Conservation (phyloP, 2,797 vertebrate genomes). For the Poeciliopsis paucimaculata region DNA sequence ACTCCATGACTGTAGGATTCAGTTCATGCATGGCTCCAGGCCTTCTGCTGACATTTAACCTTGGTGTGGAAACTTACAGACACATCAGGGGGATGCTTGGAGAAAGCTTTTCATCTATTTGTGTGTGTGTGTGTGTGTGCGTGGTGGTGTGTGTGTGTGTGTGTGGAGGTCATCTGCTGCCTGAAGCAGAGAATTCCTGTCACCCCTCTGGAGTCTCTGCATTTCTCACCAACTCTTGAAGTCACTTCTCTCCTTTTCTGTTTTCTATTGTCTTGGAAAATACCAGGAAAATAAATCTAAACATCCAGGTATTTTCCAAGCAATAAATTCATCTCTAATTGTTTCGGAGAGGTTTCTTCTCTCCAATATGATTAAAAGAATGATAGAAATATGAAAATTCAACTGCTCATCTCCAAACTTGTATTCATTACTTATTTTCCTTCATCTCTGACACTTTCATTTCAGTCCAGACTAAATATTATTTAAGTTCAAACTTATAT, state of each 20-base stretch:
- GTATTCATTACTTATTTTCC: background rate
- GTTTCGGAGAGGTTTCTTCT: background rate
- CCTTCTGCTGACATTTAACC: constrained; percentile 46
- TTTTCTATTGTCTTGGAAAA: background rate
- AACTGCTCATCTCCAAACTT: background rate
- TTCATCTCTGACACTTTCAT: background rate
- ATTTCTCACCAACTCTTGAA: constrained; percentile 14
- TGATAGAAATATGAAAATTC: background rate
- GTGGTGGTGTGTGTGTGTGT: constrained; percentile 15
- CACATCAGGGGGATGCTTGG: constrained; percentile 10
- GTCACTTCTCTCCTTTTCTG: background rate
- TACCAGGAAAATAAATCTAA: too few relatives aligned
- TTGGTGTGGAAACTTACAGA: constrained; percentile 21
- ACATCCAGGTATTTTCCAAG: background rate
- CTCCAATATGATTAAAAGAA: background rate
- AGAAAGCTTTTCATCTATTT: constrained; percentile 3
- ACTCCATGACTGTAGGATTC: constrained; percentile 11
- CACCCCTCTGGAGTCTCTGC: constrained; percentile 24
- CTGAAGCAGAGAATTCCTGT: constrained; percentile 34
- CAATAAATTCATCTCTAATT: background rate
- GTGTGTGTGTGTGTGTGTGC: constrained; percentile 11
- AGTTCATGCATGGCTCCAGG: constrained; percentile 37
- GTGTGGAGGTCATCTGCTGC: constrained; percentile 33
- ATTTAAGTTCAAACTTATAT: background rate
- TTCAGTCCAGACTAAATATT: background rate